Percentiles rank a stretch among this genome's conserved stretches.
phyloP scores from a whole-genome alignment of 2,113 vertebrate genomes.

The Sisor rabdophorus region DNA sequence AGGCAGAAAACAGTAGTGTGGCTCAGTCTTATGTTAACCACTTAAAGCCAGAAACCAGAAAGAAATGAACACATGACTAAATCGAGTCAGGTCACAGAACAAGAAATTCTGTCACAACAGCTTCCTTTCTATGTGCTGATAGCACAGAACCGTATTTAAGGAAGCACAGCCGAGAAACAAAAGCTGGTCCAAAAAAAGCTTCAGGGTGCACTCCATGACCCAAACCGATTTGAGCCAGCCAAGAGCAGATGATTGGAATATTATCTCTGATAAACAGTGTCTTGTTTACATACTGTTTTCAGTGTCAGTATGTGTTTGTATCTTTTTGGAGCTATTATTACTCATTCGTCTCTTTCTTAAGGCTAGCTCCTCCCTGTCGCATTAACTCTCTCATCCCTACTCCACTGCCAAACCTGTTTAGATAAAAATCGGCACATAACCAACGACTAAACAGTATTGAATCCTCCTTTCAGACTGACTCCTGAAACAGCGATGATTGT shows the following conservation, averaged over 20 bases:
- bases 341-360: not conserved
- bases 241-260: not conserved
- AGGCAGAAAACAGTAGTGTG: not conserved
- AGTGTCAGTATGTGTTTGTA: not conserved
- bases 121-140: not conserved
- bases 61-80: conserved; percentile 31
- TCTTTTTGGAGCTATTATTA: conserved; percentile 25
- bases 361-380: not conserved
- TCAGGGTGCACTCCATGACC: conserved; percentile 2
- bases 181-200: not conserved
- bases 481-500: not conserved
- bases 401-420: conserved; percentile 12
- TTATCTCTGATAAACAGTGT: not conserved
- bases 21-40: not conserved
- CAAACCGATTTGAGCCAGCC: not conserved
- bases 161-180: not conserved
- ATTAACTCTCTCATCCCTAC: not conserved
- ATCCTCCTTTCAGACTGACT: conserved; percentile 2
- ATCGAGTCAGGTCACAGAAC: not conserved
- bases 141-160: not conserved
- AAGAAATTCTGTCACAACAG: not conserved
- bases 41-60: not conserved
- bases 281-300: conserved; percentile 17
- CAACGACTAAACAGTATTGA: not conserved
- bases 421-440: conserved; percentile 1